Percentiles rank a stretch among this genome's conserved stretches.
phyloP scores from a whole-genome alignment of 2,113 vertebrate genomes.

The Scomber colias region DNA sequence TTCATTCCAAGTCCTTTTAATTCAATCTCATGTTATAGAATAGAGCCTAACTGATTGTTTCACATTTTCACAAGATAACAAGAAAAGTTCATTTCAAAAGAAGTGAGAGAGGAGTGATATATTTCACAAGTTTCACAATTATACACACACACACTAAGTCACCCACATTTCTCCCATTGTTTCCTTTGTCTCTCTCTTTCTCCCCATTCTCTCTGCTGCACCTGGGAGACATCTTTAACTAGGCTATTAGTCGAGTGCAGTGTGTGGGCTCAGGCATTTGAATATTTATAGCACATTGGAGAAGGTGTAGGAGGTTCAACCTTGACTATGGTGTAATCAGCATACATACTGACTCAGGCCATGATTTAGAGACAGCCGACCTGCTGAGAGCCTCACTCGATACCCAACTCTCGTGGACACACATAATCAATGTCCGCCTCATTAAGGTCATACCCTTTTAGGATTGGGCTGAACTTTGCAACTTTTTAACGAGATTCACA shows the following conservation, averaged over 20 bases:
- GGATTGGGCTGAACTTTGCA: slow-evolving; percentile 77
- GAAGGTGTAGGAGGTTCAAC: slow-evolving; percentile 83
- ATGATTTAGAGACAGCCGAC: slow-evolving; percentile 78
- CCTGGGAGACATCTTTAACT: slow-evolving; percentile 70
- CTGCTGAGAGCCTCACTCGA: slow-evolving; percentile 76
- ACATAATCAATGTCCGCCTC: slow-evolving; percentile 84
- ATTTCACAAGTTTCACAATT: slow-evolving; percentile 33
- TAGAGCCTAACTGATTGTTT: slow-evolving; percentile 26
- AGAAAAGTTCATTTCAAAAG: slow-evolving; percentile 17
- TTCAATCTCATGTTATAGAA: slow-evolving; percentile 31
- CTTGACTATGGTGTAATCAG: slow-evolving; percentile 82
- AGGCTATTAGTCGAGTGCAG: slow-evolving; percentile 73
- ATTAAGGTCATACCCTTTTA: slow-evolving; percentile 79
- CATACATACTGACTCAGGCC: slow-evolving; percentile 66
- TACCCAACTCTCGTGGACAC: slow-evolving; percentile 75
- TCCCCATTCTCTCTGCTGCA: slow-evolving; percentile 37
- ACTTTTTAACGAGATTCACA: slow-evolving; percentile 75
- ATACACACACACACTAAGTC: background rate
- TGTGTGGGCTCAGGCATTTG: slow-evolving; percentile 80
- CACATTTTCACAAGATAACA: slow-evolving; percentile 31
- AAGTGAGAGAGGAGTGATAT: background rate
- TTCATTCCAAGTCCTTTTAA: slow-evolving; percentile 34
- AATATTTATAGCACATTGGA: slow-evolving; percentile 84
- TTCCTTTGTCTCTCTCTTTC: slow-evolving; percentile 5
- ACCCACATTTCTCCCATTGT: slow-evolving; percentile 9